Percentiles rank a stretch among this genome's conserved stretches.
phyloP scores from a whole-genome alignment of 2,113 vertebrate genomes.

The Seriola rivoliana region DNA sequence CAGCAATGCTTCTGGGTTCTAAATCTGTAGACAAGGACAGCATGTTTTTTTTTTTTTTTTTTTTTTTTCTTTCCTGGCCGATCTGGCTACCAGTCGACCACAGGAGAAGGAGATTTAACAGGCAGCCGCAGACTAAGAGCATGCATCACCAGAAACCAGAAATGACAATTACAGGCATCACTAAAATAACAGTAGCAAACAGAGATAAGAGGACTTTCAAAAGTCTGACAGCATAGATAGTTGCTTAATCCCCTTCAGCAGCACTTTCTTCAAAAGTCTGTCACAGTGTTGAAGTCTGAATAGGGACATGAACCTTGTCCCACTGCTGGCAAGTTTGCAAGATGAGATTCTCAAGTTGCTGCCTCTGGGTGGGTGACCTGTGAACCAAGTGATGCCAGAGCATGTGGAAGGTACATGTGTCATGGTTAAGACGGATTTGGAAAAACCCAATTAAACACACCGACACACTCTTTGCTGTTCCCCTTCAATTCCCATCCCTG shows the following conservation, averaged over 20 bases:
- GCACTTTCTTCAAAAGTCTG: slow-evolving; percentile 48
- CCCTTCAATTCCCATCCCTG: slow-evolving; percentile 48
- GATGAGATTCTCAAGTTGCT: slow-evolving; percentile 23
- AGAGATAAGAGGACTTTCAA: slow-evolving; percentile 46
- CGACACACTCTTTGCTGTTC: slow-evolving; percentile 48
- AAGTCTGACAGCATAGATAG: slow-evolving; percentile 52
- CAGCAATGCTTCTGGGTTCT: slow-evolving; percentile 72
- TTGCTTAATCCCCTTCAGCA: slow-evolving; percentile 47
- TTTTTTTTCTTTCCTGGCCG: slow-evolving; percentile 32
- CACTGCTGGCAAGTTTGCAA: slow-evolving; percentile 19
- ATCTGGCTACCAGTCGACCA: slow-evolving; percentile 70
- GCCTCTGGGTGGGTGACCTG: slow-evolving; percentile 41
- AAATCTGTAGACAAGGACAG: slow-evolving; percentile 82
- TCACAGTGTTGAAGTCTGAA: slow-evolving; percentile 36
- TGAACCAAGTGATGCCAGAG: slow-evolving; percentile 39
- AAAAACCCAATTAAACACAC: slow-evolving; percentile 69
- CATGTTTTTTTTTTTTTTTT: slow-evolving; percentile 48
- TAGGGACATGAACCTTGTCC: slow-evolving; percentile 39
- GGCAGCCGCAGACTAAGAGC: slow-evolving; percentile 40
- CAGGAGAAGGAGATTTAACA: slow-evolving; percentile 56
- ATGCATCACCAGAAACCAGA: slow-evolving; percentile 54
- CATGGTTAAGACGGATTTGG: slow-evolving; percentile 76
- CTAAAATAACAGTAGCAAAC: slow-evolving; percentile 54
- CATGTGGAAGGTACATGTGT: slow-evolving; percentile 66
- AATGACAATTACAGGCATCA: slow-evolving; percentile 62